Conservation (phyloP, 2,797 vertebrate genomes). For the Pangasius krempfi region DNA sequence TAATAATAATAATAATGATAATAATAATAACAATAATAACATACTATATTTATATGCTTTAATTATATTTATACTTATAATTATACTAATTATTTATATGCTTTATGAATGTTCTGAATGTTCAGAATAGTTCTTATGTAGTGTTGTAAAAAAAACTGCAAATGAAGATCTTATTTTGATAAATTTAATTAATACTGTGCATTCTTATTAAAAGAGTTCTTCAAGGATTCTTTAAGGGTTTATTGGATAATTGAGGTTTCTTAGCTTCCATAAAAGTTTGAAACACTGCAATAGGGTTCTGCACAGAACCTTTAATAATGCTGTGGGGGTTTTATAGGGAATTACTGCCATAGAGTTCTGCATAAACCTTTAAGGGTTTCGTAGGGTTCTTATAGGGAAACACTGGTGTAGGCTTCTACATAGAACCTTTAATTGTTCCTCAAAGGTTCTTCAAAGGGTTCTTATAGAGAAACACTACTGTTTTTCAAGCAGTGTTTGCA, state of each 20-base stretch:
- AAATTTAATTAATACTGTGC: background rate
- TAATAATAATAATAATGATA: background rate
- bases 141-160: background rate
- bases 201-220: background rate
- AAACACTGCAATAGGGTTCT: no score
- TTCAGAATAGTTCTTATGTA: background rate
- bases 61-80: background rate
- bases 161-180: background rate
- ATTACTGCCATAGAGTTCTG: background rate
- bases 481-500: no score
- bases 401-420: background rate
- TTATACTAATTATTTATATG: no score
- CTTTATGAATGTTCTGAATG: background rate
- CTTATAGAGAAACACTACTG: background rate
- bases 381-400: background rate
- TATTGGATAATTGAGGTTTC: background rate
- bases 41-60: background rate
- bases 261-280: background rate
- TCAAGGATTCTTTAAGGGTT: background rate
- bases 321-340: background rate
- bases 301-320: no score
- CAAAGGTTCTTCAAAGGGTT: background rate
- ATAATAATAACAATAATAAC: no score
- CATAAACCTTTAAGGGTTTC: background rate
- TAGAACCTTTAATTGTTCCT: background rate